Evolutionary conservation across 35 echinoderm and acorn worm genomes (phyloP), one percentile per base, ranked within the genome.

Genomic region (Strongylocentrotus purpuratus): DNA sequence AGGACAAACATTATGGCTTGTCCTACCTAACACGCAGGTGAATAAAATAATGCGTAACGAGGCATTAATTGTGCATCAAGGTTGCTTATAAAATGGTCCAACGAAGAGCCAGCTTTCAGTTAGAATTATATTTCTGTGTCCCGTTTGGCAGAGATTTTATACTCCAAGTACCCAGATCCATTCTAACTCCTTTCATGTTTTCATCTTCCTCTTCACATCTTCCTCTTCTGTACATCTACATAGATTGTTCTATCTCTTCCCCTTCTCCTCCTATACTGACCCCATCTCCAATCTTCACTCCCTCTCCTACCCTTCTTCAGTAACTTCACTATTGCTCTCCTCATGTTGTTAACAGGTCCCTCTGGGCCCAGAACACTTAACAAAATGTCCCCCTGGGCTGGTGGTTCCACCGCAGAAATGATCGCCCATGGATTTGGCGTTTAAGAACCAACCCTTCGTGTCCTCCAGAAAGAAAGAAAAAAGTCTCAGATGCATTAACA

Each of bases 341-440:
- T 45, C 8, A 89, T 25, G 33, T 89, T 89, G 87, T 89, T 33
- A 89, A 89, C 87, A 89, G 41, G 87, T 45, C 87, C 87, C 87
- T 46, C 33, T 46, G 87, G 87, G 87, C n/a, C 87, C 18, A 17
- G 7, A 33, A 89, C 87, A 89, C 87, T 89, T 89, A 89, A 89
- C 87, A 89, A 45, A 89, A 89, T 89, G 45, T 89, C 87, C 4
- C 87, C n/a, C 45, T 89, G 2, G 87, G 87, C 87, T 14, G 33
- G 45, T 31, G 45, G 33, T 18, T 46, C 33, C 45, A 33, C 33
- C 32, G 15, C 32, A 89, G 87, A 89, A 35, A 89, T 89, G 87
- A 89, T 41, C 87, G 45, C 33, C 45, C 32, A 89, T 89, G 87
- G 87, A 89, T 89, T 89, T 89, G 87, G 17, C 14, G 32, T 46